A percentile compares a stretch with the other conserved stretches of the same genome.
Conservation (phyloP, 2,797 vertebrate genomes). For the Cossypha heuglini region DNA sequence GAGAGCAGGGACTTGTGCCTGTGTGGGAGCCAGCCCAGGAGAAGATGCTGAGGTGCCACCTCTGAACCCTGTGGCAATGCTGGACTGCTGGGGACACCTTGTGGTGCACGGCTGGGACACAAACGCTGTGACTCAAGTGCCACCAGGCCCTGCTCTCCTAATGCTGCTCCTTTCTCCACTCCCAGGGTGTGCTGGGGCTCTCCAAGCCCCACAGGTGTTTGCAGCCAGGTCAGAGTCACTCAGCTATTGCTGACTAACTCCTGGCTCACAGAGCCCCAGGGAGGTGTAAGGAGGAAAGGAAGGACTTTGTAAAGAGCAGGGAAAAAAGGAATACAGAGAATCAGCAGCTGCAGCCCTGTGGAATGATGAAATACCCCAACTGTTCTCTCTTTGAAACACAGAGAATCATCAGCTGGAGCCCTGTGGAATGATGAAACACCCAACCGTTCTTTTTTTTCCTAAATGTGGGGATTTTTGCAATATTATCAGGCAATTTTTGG, state of each 20-base stretch:
- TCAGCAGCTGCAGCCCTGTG: not conserved
- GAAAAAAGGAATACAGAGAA: not conserved
- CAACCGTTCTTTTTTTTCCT: accelerated
- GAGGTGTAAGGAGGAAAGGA: not conserved
- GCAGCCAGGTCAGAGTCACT: not conserved
- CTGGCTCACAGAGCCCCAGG: not conserved
- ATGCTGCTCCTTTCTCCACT: too few relatives aligned
- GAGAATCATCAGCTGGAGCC: not conserved
- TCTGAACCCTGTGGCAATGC: not conserved
- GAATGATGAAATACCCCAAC: not conserved
- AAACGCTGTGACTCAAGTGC: accelerated
- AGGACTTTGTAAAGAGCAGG: not conserved
- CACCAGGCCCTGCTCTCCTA: not conserved
- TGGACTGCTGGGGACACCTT: constrained; percentile 47
- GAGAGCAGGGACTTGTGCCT: not conserved
- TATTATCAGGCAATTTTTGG: not conserved
- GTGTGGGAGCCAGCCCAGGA: not conserved
- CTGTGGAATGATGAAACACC: not conserved
- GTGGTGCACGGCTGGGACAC: not conserved
- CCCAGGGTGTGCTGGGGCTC: not conserved
- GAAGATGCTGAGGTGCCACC: not conserved
- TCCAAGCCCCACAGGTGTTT: not conserved
- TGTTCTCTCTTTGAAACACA: accelerated
- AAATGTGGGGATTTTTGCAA: not conserved
- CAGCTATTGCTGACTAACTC: not conserved